Evolutionary conservation across 2,888 invertebrate species (phyloP).

Genomic region (Euplexia lucipara): DNA sequence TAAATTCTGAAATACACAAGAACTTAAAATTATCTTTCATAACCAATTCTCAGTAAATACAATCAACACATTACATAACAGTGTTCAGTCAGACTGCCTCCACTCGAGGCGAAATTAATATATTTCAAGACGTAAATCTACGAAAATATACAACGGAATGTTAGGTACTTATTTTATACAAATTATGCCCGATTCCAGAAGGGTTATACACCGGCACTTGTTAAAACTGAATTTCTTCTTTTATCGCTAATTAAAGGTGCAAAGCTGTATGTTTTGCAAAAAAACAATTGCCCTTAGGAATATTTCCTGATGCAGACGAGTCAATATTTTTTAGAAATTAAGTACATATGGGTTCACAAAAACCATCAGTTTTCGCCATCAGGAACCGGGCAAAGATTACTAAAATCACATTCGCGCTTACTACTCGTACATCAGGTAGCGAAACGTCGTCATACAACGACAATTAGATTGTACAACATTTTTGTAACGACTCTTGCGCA

Average conservation of each 20-base stretch:
- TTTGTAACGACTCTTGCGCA: conserved; percentile 56
- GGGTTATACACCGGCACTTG: neutral
- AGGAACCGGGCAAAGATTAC: conserved; percentile 30
- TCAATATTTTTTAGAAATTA: neutral
- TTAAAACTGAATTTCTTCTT: neutral
- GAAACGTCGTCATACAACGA: conserved; percentile 37
- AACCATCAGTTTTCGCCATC: neutral
- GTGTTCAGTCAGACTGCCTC: conserved; percentile 56
- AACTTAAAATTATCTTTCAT: conserved; percentile 38
- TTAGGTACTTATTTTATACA: conserved; percentile 23
- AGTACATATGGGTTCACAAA: no score
- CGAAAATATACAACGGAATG: conserved; percentile 45
- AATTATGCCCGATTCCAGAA: conserved; percentile 19
- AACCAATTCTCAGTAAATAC: conserved; percentile 56
- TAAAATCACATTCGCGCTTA: conserved; percentile 56
- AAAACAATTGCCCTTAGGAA: no score
- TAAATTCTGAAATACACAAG: conserved; percentile 29
- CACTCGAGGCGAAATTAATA: conserved; percentile 29
- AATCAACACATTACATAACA: conserved; percentile 45
- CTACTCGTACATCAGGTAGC: conserved; percentile 54
- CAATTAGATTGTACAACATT: conserved; percentile 45
- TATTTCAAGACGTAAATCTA: conserved; percentile 25
- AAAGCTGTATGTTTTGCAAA: no score
- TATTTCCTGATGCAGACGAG: no score
- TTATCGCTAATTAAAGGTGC: no score